Base-by-base conservation (phyloP, 2,888 invertebrate species). In the Digitonthophagus gazella region DNA sequence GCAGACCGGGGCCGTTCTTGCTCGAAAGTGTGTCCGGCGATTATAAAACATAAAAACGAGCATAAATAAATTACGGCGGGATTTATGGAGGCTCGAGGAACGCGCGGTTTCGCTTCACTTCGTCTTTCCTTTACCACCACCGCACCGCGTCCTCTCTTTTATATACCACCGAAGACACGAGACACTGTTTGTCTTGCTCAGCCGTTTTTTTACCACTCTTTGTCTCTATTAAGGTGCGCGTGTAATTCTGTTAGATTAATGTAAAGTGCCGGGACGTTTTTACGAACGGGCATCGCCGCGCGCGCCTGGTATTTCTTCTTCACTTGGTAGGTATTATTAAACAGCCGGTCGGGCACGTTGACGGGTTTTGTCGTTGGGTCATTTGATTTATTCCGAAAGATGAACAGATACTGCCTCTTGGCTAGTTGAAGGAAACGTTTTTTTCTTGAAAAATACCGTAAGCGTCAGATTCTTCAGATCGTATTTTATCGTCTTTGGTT, bases 141-240 rank as follows among this genome's bases (percentile, higher is more conserved):
- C 61, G 18, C 16, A 20, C 16, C n/a, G n/a, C n/a, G n/a, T 19
- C 61, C 6, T 16, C 57, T 19, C 61, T 61, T 61, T 18, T 61
- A 19, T n/a, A n/a, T 61, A 19, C 61, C 61, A 44, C 54, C 65
- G 67, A 64, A 64, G 67, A 71, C 66, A 79, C 79, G 79, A 80
- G 80, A 79, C 79, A 76, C 75, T 76, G 75, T 76, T 76, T 76
- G 75, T 75, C 74, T 74, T 72, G 71, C 63, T 64, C 66, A 61
- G 19, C 70, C 72, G 72, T 71, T 71, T 71, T 74, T 74, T 76
- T 20, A 61, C 61, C 61, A 61, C 61, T 74, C 65, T 66, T 76
- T 74, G 71, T 72, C 74, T 74, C 75, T 76, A 76, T 75, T 77
- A 77, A 75, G 76, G 68, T 65, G 67, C 65, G 64, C 65, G 66